phyloP scores from a whole-genome alignment of 2,113 vertebrate genomes.

The Urocolius indicus region DNA sequence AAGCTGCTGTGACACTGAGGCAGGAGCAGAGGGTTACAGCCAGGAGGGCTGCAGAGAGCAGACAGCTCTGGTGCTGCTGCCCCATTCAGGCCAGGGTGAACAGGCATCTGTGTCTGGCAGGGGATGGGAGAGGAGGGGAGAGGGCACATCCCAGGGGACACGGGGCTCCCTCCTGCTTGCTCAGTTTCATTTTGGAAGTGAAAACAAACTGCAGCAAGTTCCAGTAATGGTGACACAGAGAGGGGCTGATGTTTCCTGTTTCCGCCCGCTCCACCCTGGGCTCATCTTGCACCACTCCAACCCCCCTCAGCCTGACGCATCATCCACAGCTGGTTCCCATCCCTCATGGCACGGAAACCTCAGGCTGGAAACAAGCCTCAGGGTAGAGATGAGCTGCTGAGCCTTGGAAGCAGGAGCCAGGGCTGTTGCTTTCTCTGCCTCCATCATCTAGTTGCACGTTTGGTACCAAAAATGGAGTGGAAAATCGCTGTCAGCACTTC shows the following conservation, averaged over 20 bases:
- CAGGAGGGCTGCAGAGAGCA: not conserved
- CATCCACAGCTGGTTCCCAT: conserved; percentile 15
- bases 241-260: conserved; percentile 52
- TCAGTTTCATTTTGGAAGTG: not conserved
- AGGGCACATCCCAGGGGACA: not conserved
- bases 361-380: not conserved
- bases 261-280: conserved; percentile 40
- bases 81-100: fast-evolving
- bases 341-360: not conserved
- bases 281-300: not conserved
- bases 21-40: fast-evolving
- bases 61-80: not conserved
- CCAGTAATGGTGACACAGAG: conserved; percentile 25
- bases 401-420: not conserved
- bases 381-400: not conserved
- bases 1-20: fast-evolving
- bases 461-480: conserved; percentile 62
- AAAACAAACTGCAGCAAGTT: not conserved
- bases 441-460: not conserved
- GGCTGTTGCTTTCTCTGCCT: conserved; percentile 11
- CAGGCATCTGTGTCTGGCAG: fast-evolving
- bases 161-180: not conserved
- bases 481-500: conserved; percentile 44
- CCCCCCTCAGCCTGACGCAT: not conserved
- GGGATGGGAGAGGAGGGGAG: no score